Evolutionary conservation across 2,113 vertebrate genomes (phyloP).

Genomic region (Chroicocephalus ridibundus): DNA sequence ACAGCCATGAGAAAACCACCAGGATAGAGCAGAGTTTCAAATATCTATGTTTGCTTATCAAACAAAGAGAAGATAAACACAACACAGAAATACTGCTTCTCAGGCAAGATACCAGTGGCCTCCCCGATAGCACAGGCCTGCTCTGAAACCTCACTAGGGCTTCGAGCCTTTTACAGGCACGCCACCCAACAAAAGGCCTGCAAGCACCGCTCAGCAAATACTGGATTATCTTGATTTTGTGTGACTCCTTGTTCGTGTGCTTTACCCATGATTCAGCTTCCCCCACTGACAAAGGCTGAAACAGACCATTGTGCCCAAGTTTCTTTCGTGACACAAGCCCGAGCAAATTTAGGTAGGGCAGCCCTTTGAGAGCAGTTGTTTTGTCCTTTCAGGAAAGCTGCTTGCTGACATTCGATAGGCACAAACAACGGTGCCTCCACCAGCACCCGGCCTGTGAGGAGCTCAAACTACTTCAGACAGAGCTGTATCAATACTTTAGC

Average conservation of each 20-base stretch:
- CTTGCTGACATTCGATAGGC: not conserved
- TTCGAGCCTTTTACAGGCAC: not conserved
- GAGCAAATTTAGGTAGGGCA: not conserved
- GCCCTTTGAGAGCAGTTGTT: not conserved
- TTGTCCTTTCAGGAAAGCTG: not conserved
- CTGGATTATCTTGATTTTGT: not conserved
- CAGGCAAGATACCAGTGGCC: not conserved
- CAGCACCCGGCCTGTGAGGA: not conserved
- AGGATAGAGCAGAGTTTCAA: not conserved
- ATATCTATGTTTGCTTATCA: slow-evolving; percentile 12
- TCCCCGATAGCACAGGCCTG: not conserved
- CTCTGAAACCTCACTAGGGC: not conserved
- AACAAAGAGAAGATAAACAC: slow-evolving; percentile 1
- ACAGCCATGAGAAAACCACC: not conserved
- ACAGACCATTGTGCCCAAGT: not conserved
- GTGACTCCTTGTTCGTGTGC: not conserved
- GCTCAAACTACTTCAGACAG: not conserved
- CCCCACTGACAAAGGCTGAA: not conserved
- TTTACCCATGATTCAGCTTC: not conserved
- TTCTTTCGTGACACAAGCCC: not conserved
- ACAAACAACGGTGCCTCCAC: not conserved
- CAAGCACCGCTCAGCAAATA: not conserved
- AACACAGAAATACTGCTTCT: not conserved
- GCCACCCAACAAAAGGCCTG: not conserved
- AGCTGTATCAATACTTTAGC: not conserved